Conservation (phyloP, 2,888 invertebrate genomes). For the Molorchus minor region DNA sequence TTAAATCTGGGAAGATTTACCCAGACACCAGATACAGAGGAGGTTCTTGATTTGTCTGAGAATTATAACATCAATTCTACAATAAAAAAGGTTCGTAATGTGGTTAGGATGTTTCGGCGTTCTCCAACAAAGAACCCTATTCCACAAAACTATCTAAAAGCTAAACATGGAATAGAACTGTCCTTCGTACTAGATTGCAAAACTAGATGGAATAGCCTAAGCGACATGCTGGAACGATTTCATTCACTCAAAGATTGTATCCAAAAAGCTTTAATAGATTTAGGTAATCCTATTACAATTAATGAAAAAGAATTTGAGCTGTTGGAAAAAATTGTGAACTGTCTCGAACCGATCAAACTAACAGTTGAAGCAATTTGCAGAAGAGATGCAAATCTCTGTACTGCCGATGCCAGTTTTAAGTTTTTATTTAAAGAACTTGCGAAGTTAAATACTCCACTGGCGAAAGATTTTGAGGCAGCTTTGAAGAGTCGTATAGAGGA, state of each 20-base stretch:
- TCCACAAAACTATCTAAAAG: slow-evolving; percentile 30
- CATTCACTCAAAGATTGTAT: slow-evolving; percentile 19
- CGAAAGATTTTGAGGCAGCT: background rate
- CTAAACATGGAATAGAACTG: slow-evolving; percentile 25
- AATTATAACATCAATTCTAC: slow-evolving; percentile 15
- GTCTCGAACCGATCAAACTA: slow-evolving; percentile 21
- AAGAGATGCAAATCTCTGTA: slow-evolving; percentile 18
- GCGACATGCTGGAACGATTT: slow-evolving; percentile 33
- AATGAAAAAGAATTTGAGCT: slow-evolving; percentile 1
- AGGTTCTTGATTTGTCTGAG: slow-evolving; percentile 15
- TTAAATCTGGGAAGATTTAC: background rate
- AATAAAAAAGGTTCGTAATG: slow-evolving; percentile 26
- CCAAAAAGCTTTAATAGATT: slow-evolving; percentile 22
- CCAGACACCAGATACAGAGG: slow-evolving; percentile 14
- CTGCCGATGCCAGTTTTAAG: slow-evolving; percentile 22
- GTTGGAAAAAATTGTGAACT: slow-evolving; percentile 6
- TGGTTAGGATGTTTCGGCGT: slow-evolving; percentile 24
- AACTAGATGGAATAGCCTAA: slow-evolving; percentile 32
- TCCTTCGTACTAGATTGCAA: slow-evolving; percentile 27
- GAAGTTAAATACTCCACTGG: slow-evolving; percentile 8
- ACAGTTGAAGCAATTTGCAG: slow-evolving; percentile 22
- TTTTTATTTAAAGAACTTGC: slow-evolving; percentile 19
- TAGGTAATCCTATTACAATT: slow-evolving; percentile 4
- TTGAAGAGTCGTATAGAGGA: background rate
- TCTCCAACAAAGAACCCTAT: slow-evolving; percentile 32